A percentile compares a stretch with the other conserved stretches of the same genome.
These are phyloP conservation scores for Gastrophysa polygoni DNA, from an alignment of 2,888 invertebrate genomes.

Conservation along the genomic window DNA sequence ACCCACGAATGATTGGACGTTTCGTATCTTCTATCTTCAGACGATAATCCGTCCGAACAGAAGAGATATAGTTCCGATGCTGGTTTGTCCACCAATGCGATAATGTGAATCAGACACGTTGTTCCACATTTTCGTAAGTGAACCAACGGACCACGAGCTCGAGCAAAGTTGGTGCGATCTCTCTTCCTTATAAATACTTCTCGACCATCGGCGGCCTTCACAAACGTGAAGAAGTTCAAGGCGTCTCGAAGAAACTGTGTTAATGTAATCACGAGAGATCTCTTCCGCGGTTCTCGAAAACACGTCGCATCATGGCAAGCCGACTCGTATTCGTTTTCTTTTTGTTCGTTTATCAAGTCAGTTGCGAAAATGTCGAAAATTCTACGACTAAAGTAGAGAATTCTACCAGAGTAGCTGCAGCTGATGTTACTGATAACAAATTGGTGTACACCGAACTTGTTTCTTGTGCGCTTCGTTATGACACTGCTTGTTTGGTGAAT, in stretches of 20 bases:
- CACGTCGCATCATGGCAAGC: conserved; percentile 26
- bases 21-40: too few relatives aligned
- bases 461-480: conserved; percentile 42
- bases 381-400: conserved; percentile 8
- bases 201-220: conserved; percentile 49
- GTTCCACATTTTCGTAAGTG: conserved; percentile 54
- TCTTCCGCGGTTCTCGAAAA: not conserved
- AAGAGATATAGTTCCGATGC: not conserved
- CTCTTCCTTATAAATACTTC: conserved; percentile 55
- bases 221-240: conserved; percentile 54
- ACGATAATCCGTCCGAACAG: not conserved
- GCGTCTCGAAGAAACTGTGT: conserved; percentile 38
- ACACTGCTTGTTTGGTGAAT: conserved; percentile 46
- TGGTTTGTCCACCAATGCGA: not conserved
- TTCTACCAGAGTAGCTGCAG: conserved; percentile 5
- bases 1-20: too few relatives aligned
- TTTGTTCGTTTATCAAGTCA: conserved; percentile 20
- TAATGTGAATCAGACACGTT: conserved; percentile 40
- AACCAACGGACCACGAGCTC: conserved; percentile 51
- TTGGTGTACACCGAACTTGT: conserved; percentile 39
- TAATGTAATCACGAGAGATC: conserved; percentile 20
- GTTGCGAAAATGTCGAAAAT: conserved; percentile 21
- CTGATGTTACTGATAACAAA: conserved; percentile 13
- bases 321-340: conserved; percentile 25
- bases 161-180: conserved; percentile 48